Percentiles rank a stretch among this genome's conserved stretches.
Evolutionary conservation across 2,113 vertebrate species (phyloP).

Genomic region (Calidris pygmaea): DNA sequence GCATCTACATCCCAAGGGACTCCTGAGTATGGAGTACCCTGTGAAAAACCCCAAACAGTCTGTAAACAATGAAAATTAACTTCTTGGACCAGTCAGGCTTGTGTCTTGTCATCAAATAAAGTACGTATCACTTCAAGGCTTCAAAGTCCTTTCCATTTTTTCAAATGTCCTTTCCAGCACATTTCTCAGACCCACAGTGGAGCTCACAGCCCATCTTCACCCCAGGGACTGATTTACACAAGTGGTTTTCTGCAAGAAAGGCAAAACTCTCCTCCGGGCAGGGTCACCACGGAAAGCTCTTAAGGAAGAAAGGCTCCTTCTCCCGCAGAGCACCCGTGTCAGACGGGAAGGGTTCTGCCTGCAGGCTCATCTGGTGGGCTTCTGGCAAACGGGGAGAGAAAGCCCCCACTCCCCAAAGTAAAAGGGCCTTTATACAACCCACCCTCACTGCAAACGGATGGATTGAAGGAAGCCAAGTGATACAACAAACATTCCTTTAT

Average conservation of each 20-base stretch:
- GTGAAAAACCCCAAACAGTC: neutral
- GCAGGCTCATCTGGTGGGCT: fast-evolving
- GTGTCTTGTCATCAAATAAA: neutral
- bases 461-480: fast-evolving
- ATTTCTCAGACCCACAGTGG: neutral
- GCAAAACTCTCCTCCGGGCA: neutral
- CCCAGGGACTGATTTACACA: neutral
- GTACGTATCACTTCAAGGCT: neutral
- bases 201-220: neutral
- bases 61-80: fast-evolving
- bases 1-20: fast-evolving
- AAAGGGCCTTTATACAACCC: neutral
- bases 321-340: fast-evolving
- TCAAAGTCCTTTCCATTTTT: neutral
- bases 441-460: neutral
- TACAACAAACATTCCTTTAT: fast-evolving
- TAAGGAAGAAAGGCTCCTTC: neutral
- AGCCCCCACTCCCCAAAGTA: fast-evolving
- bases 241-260: no score
- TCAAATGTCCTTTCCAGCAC: no score
- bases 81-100: neutral
- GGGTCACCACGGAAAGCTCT: neutral
- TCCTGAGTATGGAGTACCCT: fast-evolving
- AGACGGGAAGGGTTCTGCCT: neutral
- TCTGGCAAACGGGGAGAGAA: neutral